Conservation (phyloP, 30 jellyfish, hydroid and myxozoan species). For the Aurelia sp. region DNA sequence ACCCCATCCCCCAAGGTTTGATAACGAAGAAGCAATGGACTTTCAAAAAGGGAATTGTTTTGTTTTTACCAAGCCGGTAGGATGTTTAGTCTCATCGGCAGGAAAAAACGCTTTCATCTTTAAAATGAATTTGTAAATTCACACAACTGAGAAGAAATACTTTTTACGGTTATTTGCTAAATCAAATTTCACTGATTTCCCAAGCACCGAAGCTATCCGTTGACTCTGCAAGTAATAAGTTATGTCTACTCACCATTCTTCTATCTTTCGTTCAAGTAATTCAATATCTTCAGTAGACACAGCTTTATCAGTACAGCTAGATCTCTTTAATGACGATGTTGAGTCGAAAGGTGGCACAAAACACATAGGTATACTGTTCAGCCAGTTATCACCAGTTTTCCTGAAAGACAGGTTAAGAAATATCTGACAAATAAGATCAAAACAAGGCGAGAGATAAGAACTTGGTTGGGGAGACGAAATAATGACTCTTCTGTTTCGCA, state of each 20-base stretch:
- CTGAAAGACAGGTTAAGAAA: background rate
- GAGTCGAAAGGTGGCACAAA: conserved; percentile 44
- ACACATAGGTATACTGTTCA: conserved; percentile 63
- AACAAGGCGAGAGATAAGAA: too few relatives aligned
- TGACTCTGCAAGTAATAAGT: background rate
- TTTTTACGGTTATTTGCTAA: background rate
- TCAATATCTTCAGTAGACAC: conserved; percentile 15
- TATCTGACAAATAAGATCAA: background rate
- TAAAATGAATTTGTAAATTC: too few relatives aligned
- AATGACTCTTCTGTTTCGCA: too few relatives aligned
- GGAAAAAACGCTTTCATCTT: too few relatives aligned
- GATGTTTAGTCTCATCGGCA: too few relatives aligned
- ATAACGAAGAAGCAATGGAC: too few relatives aligned
- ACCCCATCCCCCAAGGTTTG: too few relatives aligned
- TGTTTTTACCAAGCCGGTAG: too few relatives aligned
- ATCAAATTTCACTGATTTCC: background rate
- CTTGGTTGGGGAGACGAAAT: too few relatives aligned
- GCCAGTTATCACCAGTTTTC: conserved; percentile 49
- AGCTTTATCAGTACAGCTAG: background rate
- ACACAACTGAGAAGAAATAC: too few relatives aligned
- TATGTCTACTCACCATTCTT: conserved; percentile 14
- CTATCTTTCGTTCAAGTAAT: conserved; percentile 10
- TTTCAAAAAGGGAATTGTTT: too few relatives aligned
- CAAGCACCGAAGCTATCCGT: background rate
- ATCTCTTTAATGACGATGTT: background rate